Conservation (phyloP, 1,140 invertebrate genomes). For the Papilio aristodemus region DNA sequence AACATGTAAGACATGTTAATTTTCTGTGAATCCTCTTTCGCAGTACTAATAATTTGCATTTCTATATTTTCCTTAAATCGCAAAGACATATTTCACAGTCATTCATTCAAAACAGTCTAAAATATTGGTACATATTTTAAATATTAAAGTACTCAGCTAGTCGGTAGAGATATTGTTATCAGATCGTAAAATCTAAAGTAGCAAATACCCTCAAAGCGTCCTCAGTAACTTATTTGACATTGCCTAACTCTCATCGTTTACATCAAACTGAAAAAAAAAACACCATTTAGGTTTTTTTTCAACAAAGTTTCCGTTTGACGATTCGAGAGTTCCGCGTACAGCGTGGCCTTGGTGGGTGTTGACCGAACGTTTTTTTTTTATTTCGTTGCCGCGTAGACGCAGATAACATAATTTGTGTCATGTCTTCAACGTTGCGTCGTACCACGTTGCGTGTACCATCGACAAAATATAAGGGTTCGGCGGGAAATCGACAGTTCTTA, state of each 20-base stretch:
- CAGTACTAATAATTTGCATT: neutral
- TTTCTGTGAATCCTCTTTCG: too few relatives aligned
- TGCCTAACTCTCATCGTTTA: conserved; percentile 49
- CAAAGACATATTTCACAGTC: neutral
- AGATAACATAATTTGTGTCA: conserved; percentile 64
- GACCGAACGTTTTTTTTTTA: conserved; percentile 63
- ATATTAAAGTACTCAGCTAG: neutral
- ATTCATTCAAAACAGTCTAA: conserved; percentile 1
- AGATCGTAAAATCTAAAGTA: conserved; percentile 50
- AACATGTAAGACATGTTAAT: too few relatives aligned
- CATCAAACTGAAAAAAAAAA: conserved; percentile 47
- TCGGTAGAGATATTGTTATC: conserved; percentile 48
- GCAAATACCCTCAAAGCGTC: conserved; percentile 57
- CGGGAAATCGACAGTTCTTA: conserved; percentile 15
- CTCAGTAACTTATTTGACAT: conserved; percentile 70
- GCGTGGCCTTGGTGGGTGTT: conserved; percentile 63
- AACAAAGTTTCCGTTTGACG: conserved; percentile 49
- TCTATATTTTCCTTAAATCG: neutral
- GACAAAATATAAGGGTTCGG: conserved; percentile 25
- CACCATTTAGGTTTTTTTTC: conserved; percentile 40
- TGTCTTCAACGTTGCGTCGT: conserved; percentile 49
- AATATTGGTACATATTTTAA: conserved; percentile 25
- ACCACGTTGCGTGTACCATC: conserved; percentile 15
- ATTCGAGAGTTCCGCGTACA: conserved; percentile 64
- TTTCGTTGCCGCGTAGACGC: conserved; percentile 46